Evolutionary conservation across 2,888 invertebrate species (phyloP), one percentile per base, ranked within the genome.

Genomic region (Trachelus iudaicus): DNA sequence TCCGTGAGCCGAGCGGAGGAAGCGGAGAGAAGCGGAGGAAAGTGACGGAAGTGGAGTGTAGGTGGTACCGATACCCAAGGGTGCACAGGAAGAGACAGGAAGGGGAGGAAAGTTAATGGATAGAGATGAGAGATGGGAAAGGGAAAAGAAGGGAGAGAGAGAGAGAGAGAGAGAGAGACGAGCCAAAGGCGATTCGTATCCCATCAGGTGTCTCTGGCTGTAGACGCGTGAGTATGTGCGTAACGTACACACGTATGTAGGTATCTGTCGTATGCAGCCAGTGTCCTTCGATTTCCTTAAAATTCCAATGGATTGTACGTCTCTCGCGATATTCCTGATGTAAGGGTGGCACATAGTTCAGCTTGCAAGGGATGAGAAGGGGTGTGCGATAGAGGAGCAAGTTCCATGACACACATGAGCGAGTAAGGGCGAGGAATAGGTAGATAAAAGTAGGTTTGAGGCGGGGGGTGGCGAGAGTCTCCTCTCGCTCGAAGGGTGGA

Each of bases 201-300:
- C 40, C 40, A 15, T 40, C 40, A 40, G 40, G 40, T 40, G 15
- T 77, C 34, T 76, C 76, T 79, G 75, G 69, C 56, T 69, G 30
- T 77, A 79, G 68, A 69, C 73, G 75, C 30, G 79, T 78, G 69
- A 34, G 37, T 73, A 69, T 74, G 76, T 75, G 75, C 56, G 11
- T 77, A 40, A 35, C 69, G 34, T 73, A 35, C 73, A 78, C 11
- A 34, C 35, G 35, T 35, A 12, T 69, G 77, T 73, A 71, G n/a
- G 35, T 77, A 77, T 80, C 74, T 35, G 76, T 79, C 79, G 88
- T 87, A 88, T 88, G 87, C 88, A 88, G 85, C 88, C 85, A 88
- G 87, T 88, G 89, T 88, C 88, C 87, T 88, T 86, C 86, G 88
- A 87, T 89, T 89, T 87, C 87, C 88, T 88, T 87, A 87, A 89